Evolutionary conservation across 2,888 invertebrate species (phyloP).

Genomic region (Ophioninae sp.): DNA sequence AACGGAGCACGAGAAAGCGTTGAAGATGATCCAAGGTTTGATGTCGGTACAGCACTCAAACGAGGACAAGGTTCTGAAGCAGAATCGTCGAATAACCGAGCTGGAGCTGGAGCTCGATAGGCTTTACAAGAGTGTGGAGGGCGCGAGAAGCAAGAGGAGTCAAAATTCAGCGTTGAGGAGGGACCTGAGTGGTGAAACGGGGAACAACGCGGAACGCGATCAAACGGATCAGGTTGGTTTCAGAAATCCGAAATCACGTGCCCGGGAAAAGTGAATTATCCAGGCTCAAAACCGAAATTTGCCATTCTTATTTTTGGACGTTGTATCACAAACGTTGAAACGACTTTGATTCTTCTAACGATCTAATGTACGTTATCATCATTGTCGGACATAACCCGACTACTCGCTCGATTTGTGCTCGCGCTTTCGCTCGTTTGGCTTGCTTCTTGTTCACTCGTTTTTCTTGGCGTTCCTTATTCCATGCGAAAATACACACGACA

Average conservation of each 20-base stretch:
- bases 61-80: constrained; percentile 79
- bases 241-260: constrained; percentile 9
- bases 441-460: constrained; percentile 28
- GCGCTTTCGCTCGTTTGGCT: constrained; percentile 4
- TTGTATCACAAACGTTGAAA: background rate
- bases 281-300: constrained; percentile 3
- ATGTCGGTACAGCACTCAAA: constrained; percentile 83
- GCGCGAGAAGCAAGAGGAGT: constrained; percentile 52
- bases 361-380: background rate
- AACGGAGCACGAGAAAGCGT: constrained; percentile 83
- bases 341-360: background rate
- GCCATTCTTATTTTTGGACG: constrained; percentile 8
- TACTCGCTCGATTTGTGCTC: background rate
- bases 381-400: background rate
- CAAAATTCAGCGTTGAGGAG: constrained; percentile 64
- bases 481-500: constrained; percentile 23
- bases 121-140: constrained; percentile 61
- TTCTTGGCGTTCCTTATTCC: constrained; percentile 14
- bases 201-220: constrained; percentile 74
- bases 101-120: constrained; percentile 71
- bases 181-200: constrained; percentile 69
- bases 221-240: constrained; percentile 76
- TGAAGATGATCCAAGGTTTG: constrained; percentile 84
- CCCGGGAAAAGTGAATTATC: constrained; percentile 5
- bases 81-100: constrained; percentile 74